phyloP scores from a whole-genome alignment of 2,888 invertebrate genomes.

The Saturnia pavonia region DNA sequence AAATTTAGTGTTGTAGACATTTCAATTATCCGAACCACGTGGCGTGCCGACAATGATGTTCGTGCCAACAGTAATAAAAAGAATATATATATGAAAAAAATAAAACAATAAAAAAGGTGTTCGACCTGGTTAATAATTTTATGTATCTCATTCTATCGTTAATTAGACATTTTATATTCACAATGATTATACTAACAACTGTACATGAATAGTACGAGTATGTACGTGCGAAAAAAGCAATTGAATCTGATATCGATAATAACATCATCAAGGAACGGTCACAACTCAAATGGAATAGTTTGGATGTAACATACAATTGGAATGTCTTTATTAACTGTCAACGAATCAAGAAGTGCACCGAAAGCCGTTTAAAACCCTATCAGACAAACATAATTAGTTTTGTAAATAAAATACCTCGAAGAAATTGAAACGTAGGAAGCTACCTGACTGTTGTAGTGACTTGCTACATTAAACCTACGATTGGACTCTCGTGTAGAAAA shows the following conservation, averaged over 20 bases:
- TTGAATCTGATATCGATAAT: conserved; percentile 48
- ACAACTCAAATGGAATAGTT: conserved; percentile 61
- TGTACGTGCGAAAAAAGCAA: conserved; percentile 36
- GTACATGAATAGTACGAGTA: conserved; percentile 37
- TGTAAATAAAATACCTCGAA: conserved; percentile 80
- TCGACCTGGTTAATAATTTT: conserved; percentile 48
- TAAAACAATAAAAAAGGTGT: conserved; percentile 52
- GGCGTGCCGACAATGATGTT: conserved; percentile 75
- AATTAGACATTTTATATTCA: conserved; percentile 48
- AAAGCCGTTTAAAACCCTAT: conserved; percentile 76
- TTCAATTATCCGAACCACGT: conserved; percentile 78
- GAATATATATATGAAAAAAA: conserved; percentile 39
- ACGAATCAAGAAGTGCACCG: conserved; percentile 69
- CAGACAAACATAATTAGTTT: conserved; percentile 82
- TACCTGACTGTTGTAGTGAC: conserved; percentile 75
- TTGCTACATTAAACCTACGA: conserved; percentile 68
- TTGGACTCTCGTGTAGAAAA: conserved; percentile 51
- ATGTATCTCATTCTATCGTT: conserved; percentile 49
- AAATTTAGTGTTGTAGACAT: conserved; percentile 78
- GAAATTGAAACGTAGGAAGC: conserved; percentile 79
- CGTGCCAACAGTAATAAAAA: conserved; percentile 76
- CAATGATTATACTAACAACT: conserved; percentile 43
- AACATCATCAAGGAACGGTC: conserved; percentile 60
- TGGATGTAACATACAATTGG: conserved; percentile 69
- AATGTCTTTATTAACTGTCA: conserved; percentile 81